A percentile compares a stretch with the other conserved stretches of the same genome.
These are phyloP conservation scores for Okapia johnstoni DNA, from an alignment of 2,113 vertebrate species.

Conservation along the genomic window DNA sequence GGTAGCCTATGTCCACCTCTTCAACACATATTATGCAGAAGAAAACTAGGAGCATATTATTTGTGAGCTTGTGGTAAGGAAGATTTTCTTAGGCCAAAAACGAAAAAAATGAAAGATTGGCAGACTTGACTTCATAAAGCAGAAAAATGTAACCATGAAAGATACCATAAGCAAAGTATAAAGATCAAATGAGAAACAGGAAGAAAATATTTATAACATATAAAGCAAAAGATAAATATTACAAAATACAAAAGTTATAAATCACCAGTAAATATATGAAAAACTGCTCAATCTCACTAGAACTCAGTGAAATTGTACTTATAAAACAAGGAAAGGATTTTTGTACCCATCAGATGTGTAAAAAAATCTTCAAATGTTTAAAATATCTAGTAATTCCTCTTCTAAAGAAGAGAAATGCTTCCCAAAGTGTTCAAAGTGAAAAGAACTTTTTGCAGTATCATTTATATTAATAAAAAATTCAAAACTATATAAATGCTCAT, in stretches of 20 bases:
- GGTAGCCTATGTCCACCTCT: neutral
- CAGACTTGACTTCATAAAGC: neutral
- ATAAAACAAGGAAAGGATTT: neutral
- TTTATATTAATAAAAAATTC: neutral
- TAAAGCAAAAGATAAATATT: neutral
- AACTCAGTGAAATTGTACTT: neutral
- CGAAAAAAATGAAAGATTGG: neutral
- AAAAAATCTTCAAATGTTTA: neutral
- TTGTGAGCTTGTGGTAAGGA: neutral
- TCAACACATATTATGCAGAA: neutral
- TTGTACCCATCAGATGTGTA: neutral
- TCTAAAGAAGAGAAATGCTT: neutral
- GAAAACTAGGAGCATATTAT: neutral
- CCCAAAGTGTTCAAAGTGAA: neutral
- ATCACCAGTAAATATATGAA: neutral
- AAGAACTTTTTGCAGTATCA: neutral
- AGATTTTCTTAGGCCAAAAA: neutral
- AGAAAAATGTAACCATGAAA: neutral
- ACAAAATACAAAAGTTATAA: neutral
- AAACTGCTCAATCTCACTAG: neutral
- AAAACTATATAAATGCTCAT: neutral
- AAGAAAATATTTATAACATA: neutral
- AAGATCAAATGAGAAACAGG: neutral
- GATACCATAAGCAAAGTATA: neutral
- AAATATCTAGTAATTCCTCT: neutral